phyloP scores from a whole-genome alignment of 2,888 invertebrate genomes.

The Acrocyrtus sp. region DNA sequence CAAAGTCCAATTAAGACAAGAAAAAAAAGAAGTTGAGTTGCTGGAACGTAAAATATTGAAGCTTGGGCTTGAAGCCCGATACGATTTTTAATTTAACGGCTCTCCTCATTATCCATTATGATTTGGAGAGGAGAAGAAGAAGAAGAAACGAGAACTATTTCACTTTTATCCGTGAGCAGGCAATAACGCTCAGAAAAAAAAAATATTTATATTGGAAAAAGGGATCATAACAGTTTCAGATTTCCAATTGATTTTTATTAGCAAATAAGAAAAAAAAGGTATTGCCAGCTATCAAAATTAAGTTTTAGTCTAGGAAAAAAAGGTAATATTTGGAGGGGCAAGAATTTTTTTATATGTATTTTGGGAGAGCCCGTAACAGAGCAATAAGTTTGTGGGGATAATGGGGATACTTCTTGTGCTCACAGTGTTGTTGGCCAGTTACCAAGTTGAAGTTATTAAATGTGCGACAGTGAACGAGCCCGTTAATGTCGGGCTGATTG shows the following conservation, averaged over 20 bases:
- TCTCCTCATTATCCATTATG: constrained; percentile 42
- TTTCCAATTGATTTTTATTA: constrained; percentile 48
- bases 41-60: constrained; percentile 43
- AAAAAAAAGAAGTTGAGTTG: constrained; percentile 30
- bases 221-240: not conserved
- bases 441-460: constrained; percentile 22
- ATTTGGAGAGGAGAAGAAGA: constrained; percentile 1
- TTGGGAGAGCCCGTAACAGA: not conserved
- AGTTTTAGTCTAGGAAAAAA: not conserved
- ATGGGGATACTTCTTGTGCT: constrained; percentile 13
- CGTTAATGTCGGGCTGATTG: constrained; percentile 56
- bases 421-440: constrained; percentile 30
- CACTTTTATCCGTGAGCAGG: too few species aligned
- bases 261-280: not conserved
- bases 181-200: too few species aligned
- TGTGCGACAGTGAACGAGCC: constrained; percentile 43
- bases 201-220: not conserved
- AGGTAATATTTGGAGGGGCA: not conserved
- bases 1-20: constrained; percentile 39
- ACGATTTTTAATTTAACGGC: constrained; percentile 47
- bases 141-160: too few species aligned
- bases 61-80: constrained; percentile 13
- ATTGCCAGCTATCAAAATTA: constrained; percentile 7
- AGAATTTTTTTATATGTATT: too few species aligned
- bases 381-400: constrained; percentile 14